phyloP scores from a whole-genome alignment of 2,888 invertebrate genomes.

The Willowsia nigromaculata region DNA sequence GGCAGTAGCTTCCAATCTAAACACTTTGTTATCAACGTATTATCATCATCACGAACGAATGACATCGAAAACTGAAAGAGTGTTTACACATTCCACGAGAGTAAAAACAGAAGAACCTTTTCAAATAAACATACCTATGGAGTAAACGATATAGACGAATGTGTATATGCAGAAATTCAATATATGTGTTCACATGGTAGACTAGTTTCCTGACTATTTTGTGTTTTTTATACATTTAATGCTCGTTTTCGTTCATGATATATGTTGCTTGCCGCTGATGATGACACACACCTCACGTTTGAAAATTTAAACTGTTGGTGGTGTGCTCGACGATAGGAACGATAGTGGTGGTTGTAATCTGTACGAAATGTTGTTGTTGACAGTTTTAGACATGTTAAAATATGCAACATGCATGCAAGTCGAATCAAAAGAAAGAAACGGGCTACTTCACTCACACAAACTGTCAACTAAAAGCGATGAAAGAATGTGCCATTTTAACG shows the following conservation, averaged over 20 bases:
- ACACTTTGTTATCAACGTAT: constrained; percentile 11
- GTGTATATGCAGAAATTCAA: too few species aligned
- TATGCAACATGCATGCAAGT: constrained; percentile 23
- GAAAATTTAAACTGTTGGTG: constrained; percentile 24
- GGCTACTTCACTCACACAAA: neutral
- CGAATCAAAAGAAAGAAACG: neutral
- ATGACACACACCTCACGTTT: constrained; percentile 27
- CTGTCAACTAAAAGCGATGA: constrained; percentile 12
- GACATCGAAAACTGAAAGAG: neutral
- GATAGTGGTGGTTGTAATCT: constrained; percentile 20
- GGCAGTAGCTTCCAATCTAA: neutral
- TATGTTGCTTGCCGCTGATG: neutral
- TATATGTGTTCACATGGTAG: too few species aligned
- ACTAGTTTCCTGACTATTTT: neutral
- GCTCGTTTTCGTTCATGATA: constrained; percentile 25
- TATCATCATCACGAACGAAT: constrained; percentile 20
- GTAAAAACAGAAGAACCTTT: constrained; percentile 6
- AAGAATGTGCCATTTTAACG: constrained; percentile 39
- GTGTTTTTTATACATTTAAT: neutral
- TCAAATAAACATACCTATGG: neutral
- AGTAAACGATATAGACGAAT: neutral
- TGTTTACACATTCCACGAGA: constrained; percentile 23
- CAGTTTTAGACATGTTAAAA: constrained; percentile 1
- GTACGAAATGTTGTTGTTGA: constrained; percentile 42
- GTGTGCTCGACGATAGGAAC: neutral